These are phyloP conservation scores for Petroica traversi DNA, from an alignment of 2,113 vertebrate species.

Conservation along the genomic window DNA sequence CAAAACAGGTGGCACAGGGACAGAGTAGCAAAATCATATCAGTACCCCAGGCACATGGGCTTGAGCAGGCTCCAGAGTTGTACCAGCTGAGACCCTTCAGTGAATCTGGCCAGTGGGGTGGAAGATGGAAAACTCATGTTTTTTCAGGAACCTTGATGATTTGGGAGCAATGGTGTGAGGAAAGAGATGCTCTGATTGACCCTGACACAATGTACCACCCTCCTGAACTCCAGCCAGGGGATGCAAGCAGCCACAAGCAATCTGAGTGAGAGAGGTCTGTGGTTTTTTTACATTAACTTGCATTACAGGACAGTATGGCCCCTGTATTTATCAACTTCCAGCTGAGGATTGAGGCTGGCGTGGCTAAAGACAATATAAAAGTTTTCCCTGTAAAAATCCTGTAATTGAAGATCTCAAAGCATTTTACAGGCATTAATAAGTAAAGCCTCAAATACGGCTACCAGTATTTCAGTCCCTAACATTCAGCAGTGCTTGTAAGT, in stretches of 20 bases:
- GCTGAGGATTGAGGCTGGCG: background rate
- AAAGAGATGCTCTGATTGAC: background rate
- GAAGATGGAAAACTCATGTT: background rate
- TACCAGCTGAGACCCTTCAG: background rate
- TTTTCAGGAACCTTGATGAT: background rate
- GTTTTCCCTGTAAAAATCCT: constrained; percentile 32
- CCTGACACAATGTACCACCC: background rate
- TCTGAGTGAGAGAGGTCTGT: background rate
- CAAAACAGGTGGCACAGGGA: background rate
- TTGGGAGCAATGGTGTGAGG: background rate
- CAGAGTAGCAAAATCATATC: background rate
- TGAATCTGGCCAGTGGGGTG: background rate
- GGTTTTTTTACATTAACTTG: constrained; percentile 26
- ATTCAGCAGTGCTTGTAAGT: constrained; percentile 37
- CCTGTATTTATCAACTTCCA: constrained; percentile 32
- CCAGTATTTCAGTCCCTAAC: constrained; percentile 55
- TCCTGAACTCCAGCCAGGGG: background rate
- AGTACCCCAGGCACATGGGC: background rate
- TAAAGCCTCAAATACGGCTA: constrained; percentile 45
- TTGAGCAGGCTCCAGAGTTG: background rate
- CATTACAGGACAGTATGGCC: background rate
- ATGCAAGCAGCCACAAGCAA: background rate
- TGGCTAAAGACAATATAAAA: background rate
- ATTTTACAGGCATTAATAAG: constrained; percentile 63
- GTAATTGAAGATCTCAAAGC: constrained; percentile 44